A percentile compares a stretch with the other conserved stretches of the same genome.
Evolutionary conservation across 2,888 invertebrate species (phyloP).

Genomic region (Drosophila ezoana): DNA sequence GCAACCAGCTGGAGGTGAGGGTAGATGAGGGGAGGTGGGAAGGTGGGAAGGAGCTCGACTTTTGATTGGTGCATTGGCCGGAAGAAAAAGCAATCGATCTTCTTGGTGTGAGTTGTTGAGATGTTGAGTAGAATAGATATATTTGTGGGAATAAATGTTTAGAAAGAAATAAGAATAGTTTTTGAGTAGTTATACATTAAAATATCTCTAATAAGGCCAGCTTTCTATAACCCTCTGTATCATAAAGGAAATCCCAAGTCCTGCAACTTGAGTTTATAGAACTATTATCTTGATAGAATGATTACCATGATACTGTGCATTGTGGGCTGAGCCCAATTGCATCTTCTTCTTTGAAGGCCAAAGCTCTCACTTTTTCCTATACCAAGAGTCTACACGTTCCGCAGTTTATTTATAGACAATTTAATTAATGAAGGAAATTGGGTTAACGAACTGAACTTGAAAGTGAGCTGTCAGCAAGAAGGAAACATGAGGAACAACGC

Average conservation of each 20-base stretch:
- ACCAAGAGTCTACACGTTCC: no score
- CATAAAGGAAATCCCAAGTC: no score
- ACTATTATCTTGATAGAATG: no score
- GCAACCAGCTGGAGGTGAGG: neutral
- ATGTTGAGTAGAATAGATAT: neutral
- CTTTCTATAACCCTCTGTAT: neutral
- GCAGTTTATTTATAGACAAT: neutral
- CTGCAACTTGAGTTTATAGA: no score
- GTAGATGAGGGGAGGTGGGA: neutral
- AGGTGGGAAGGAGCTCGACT: neutral
- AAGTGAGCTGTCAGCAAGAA: conserved; percentile 7
- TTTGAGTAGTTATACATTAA: neutral
- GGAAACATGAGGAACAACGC: neutral
- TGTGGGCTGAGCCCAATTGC: no score
- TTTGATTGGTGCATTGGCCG: conserved; percentile 44
- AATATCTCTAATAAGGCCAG: no score
- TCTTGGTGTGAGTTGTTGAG: neutral
- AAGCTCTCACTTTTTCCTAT: no score
- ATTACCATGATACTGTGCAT: no score
- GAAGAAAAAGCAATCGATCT: conserved; percentile 13
- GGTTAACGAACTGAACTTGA: neutral
- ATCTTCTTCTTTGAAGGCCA: no score
- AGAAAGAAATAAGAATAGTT: neutral
- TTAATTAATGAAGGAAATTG: neutral
- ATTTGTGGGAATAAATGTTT: neutral